These are phyloP conservation scores for Pelecanus crispus DNA, from an alignment of 2,113 vertebrate species.

Conservation along the genomic window DNA sequence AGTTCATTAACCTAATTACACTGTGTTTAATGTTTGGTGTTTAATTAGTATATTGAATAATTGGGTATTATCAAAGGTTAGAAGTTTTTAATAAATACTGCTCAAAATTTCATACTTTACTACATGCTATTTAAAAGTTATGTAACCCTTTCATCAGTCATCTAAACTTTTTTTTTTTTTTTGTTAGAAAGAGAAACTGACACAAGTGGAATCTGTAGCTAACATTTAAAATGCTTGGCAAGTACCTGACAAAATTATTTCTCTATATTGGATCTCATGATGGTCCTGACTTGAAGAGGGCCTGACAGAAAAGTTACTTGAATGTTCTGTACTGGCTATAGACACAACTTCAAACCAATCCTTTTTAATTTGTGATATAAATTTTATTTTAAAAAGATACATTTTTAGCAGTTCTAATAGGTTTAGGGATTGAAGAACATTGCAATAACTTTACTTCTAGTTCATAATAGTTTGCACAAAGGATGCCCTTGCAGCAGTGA, in stretches of 20 bases:
- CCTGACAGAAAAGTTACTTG: background rate
- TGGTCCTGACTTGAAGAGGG: background rate
- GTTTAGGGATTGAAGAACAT: background rate
- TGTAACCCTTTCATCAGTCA: background rate
- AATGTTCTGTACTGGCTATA: background rate
- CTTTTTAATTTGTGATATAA: background rate
- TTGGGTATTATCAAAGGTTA: background rate
- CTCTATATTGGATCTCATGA: background rate
- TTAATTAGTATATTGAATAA: background rate
- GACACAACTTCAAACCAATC: background rate
- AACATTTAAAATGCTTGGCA: background rate
- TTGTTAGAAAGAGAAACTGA: background rate
- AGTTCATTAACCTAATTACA: background rate
- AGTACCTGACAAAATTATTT: background rate
- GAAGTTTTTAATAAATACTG: background rate
- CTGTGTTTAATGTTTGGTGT: background rate
- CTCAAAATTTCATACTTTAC: background rate
- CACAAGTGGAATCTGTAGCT: background rate
- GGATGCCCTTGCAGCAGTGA: background rate
- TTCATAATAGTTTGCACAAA: background rate
- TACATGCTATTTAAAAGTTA: background rate
- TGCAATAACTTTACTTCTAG: background rate
- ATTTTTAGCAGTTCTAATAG: background rate
- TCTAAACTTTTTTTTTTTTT: background rate
- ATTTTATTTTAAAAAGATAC: background rate